Conservation (phyloP, 2,888 invertebrate species). For the Nasonovia ribisnigri region DNA sequence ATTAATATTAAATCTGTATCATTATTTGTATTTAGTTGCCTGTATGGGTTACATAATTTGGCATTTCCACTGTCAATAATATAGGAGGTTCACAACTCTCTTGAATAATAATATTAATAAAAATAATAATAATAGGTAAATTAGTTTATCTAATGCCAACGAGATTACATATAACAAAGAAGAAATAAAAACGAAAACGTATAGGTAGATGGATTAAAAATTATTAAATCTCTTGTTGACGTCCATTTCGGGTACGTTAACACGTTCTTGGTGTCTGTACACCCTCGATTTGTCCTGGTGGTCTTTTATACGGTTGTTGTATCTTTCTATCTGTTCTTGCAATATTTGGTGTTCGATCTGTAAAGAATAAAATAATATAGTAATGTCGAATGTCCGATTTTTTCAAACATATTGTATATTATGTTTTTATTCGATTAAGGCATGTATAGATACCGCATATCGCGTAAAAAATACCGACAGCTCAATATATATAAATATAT, state of each 20-base stretch:
- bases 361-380: conserved; percentile 63
- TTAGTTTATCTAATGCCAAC: conserved; percentile 10
- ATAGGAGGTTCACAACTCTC: neutral
- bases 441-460: neutral
- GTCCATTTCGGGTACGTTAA: conserved; percentile 26
- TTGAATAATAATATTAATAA: conserved; percentile 12
- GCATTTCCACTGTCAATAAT: neutral
- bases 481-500: neutral
- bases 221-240: conserved; percentile 52
- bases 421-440: neutral
- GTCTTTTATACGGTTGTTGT: conserved; percentile 74
- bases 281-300: conserved; percentile 44
- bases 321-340: conserved; percentile 91
- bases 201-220: conserved; percentile 14
- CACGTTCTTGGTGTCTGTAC: conserved; percentile 48
- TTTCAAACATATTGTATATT: neutral
- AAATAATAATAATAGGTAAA: neutral
- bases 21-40: neutral
- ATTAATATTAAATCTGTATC: too few relatives aligned
- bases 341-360: conserved; percentile 86
- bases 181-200: conserved; percentile 26
- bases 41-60: neutral
- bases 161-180: conserved; percentile 19
- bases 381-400: neutral
- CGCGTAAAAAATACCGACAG: neutral